phyloP scores from a whole-genome alignment of 2,888 invertebrate genomes.

The Hypena proboscidalis region DNA sequence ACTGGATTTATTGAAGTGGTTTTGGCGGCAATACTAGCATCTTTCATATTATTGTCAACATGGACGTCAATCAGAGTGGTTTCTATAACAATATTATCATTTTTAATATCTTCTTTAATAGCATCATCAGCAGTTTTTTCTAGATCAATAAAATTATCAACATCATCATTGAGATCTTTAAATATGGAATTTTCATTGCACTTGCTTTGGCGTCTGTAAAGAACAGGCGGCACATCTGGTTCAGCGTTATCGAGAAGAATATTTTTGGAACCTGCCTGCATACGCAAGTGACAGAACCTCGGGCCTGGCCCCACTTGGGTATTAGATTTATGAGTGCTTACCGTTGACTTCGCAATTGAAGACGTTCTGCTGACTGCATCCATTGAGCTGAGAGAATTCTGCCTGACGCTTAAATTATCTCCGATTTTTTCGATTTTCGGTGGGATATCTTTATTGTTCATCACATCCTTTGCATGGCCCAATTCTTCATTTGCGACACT shows the following conservation, averaged over 20 bases:
- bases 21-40: conserved; percentile 57
- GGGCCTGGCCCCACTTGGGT: conserved; percentile 87
- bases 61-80: conserved; percentile 79
- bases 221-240: conserved; percentile 88
- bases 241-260: conserved; percentile 92
- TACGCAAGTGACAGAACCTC: conserved; percentile 90
- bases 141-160: conserved; percentile 71
- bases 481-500: conserved; percentile 69
- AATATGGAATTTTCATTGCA: conserved; percentile 77
- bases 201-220: conserved; percentile 88
- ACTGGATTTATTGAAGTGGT: conserved; percentile 72
- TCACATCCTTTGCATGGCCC: conserved; percentile 57
- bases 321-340: conserved; percentile 79
- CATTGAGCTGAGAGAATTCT: conserved; percentile 78
- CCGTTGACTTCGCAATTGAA: conserved; percentile 78
- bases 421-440: conserved; percentile 53
- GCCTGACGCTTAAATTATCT: conserved; percentile 61
- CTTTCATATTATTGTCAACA: conserved; percentile 74
- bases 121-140: conserved; percentile 59
- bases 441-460: conserved; percentile 58
- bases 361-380: conserved; percentile 78
- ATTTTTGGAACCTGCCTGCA: conserved; percentile 92
- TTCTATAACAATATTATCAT: conserved; percentile 72
- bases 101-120: conserved; percentile 56
- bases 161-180: conserved; percentile 73